A percentile compares a stretch with the other conserved stretches of the same genome.
phyloP scores from a whole-genome alignment of 1,140 invertebrate genomes.

The Coenobita brevimanus region DNA sequence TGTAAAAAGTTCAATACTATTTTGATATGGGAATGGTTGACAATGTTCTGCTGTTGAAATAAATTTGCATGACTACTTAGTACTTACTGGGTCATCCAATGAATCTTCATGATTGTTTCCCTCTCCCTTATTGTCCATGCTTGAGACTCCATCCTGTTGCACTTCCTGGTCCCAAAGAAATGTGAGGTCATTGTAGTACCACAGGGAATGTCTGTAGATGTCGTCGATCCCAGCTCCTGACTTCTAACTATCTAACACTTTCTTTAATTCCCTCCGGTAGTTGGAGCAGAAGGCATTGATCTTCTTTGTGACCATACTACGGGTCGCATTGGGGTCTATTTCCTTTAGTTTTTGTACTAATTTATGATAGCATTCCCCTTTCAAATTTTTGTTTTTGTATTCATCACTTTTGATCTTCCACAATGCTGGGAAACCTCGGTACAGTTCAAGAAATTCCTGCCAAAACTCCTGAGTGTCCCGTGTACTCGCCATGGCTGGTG shows the following conservation, averaged over 20 bases:
- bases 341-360: too few relatives aligned
- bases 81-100: too few relatives aligned
- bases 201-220: slow-evolving; percentile 14
- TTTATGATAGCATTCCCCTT: background rate
- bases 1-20: background rate
- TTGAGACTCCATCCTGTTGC: background rate
- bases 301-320: background rate
- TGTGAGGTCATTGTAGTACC: slow-evolving; percentile 13
- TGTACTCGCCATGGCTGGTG: too few relatives aligned
- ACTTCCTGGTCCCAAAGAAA: slow-evolving; percentile 18
- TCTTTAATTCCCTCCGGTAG: too few relatives aligned
- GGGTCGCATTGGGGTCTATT: too few relatives aligned
- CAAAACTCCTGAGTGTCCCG: too few relatives aligned
- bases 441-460: too few relatives aligned
- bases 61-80: too few relatives aligned
- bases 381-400: too few relatives aligned
- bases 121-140: background rate
- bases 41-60: slow-evolving; percentile 2
- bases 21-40: background rate
- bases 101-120: too few relatives aligned
- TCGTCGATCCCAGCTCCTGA: slow-evolving; percentile 10
- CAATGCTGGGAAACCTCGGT: too few relatives aligned
- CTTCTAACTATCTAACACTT: slow-evolving; percentile 1
- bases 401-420: too few relatives aligned
- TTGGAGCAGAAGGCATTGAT: slow-evolving; percentile 4